These are phyloP conservation scores for Fragum fragum DNA, from an alignment of 2,888 invertebrate genomes.

Conservation along the genomic window DNA sequence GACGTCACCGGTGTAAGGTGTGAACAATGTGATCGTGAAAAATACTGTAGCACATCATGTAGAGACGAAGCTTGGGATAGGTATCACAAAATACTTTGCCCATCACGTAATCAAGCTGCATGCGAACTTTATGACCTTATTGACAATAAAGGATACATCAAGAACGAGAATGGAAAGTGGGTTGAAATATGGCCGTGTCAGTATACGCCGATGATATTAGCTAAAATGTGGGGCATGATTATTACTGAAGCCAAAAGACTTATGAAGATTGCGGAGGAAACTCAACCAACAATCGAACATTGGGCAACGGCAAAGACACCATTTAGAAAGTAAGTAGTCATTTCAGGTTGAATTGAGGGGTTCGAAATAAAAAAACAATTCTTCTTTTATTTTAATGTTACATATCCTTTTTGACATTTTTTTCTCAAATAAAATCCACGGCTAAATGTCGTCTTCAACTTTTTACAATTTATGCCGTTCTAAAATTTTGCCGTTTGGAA, in stretches of 20 bases:
- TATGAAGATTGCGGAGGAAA: conserved; percentile 69
- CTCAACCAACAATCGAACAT: conserved; percentile 72
- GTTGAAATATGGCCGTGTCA: conserved; percentile 77
- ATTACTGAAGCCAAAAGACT: conserved; percentile 73
- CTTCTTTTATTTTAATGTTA: too few species aligned
- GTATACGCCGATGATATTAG: conserved; percentile 78
- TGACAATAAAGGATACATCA: conserved; percentile 72
- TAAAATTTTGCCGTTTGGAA: too few species aligned
- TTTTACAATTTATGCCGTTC: too few species aligned
- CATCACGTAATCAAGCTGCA: conserved; percentile 70
- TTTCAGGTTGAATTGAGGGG: too few species aligned
- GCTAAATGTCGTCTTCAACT: too few species aligned
- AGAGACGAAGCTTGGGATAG: conserved; percentile 90
- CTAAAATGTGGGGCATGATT: conserved; percentile 80
- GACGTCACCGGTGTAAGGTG: conserved; percentile 72
- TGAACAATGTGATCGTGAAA: conserved; percentile 72
- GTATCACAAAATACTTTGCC: conserved; percentile 93
- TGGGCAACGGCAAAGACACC: conserved; percentile 82
- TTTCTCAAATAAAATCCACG: too few species aligned
- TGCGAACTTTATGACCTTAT: conserved; percentile 73
- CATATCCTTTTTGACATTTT: too few species aligned
- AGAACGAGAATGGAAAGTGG: conserved; percentile 65
- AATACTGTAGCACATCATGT: conserved; percentile 90
- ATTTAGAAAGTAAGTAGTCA: conserved; percentile 81
- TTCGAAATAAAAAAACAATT: too few species aligned